Percentiles rank a stretch among this genome's conserved stretches.
phyloP scores from a whole-genome alignment of 2,113 vertebrate species.

The Penelope pileata region DNA sequence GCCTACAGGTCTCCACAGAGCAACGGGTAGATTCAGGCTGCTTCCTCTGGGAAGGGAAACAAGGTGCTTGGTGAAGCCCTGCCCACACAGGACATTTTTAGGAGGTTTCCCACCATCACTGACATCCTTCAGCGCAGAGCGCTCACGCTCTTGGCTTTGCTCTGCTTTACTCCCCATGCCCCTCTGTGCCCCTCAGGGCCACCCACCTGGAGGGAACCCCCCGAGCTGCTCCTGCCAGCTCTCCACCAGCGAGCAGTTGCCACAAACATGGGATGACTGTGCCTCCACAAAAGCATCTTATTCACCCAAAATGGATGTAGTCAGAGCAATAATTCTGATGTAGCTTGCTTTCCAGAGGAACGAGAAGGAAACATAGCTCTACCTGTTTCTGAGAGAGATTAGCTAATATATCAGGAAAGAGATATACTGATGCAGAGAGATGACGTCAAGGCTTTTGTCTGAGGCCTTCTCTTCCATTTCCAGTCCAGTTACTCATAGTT shows the following conservation, averaged over 20 bases:
- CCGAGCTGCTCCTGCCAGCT: accelerated
- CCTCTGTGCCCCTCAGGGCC: accelerated
- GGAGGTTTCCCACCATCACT: neutral
- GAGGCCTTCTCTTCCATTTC: neutral
- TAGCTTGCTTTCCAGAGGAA: neutral
- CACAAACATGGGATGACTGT: neutral
- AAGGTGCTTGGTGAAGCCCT: neutral
- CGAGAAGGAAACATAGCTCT: neutral
- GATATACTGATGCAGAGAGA: neutral
- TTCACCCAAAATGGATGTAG: neutral
- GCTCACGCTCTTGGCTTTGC: neutral
- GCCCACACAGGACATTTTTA: neutral
- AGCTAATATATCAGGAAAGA: neutral
- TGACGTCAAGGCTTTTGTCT: neutral
- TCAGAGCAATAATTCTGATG: neutral
- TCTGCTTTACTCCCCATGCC: accelerated
- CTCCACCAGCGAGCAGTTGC: neutral
- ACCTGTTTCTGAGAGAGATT: neutral
- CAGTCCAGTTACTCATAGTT: neutral
- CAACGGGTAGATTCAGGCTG: neutral
- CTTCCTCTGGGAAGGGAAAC: slow-evolving; percentile 25
- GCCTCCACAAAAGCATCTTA: neutral
- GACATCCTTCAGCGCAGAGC: neutral
- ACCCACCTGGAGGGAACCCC: neutral
- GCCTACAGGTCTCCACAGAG: slow-evolving; percentile 21